Evolutionary conservation across 2,797 vertebrate genomes (phyloP).

Genomic region (Peromyscus melanophrys): DNA sequence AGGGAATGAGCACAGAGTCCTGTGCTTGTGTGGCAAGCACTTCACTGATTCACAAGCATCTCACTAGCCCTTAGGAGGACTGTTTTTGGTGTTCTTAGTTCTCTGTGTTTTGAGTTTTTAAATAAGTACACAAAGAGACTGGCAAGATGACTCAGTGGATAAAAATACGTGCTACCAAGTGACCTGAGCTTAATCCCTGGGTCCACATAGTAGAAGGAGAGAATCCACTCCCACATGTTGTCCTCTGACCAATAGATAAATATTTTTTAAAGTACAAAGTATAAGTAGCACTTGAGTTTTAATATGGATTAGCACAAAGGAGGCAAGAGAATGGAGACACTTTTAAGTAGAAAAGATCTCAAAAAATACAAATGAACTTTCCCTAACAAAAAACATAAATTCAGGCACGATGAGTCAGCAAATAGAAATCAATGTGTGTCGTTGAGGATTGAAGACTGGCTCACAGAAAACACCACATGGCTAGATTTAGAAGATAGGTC

Average conservation of each 20-base stretch:
- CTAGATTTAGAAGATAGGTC: neutral
- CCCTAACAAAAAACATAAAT: constrained; percentile 53
- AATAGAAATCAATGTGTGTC: constrained; percentile 20
- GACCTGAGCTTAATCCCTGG: neutral
- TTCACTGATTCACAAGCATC: neutral
- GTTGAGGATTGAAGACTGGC: neutral
- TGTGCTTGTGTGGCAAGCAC: neutral
- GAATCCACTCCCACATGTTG: neutral
- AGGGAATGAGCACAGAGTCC: neutral
- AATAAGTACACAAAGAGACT: constrained; percentile 16
- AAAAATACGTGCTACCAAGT: neutral
- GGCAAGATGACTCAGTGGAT: neutral
- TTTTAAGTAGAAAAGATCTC: constrained; percentile 27
- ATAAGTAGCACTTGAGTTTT: constrained; percentile 36
- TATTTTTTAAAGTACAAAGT: constrained; percentile 40
- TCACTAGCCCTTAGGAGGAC: neutral
- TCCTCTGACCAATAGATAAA: neutral
- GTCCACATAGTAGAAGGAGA: neutral
- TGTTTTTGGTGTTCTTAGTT: neutral
- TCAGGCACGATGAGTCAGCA: neutral
- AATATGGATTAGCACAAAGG: neutral
- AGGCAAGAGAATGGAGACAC: neutral
- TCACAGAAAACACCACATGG: neutral
- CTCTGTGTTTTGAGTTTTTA: neutral
- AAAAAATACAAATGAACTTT: constrained; percentile 39